Percentiles rank a stretch among this genome's conserved stretches.
Conservation (phyloP, 2,797 vertebrate species). For the Pantherophis alleghaniensis region DNA sequence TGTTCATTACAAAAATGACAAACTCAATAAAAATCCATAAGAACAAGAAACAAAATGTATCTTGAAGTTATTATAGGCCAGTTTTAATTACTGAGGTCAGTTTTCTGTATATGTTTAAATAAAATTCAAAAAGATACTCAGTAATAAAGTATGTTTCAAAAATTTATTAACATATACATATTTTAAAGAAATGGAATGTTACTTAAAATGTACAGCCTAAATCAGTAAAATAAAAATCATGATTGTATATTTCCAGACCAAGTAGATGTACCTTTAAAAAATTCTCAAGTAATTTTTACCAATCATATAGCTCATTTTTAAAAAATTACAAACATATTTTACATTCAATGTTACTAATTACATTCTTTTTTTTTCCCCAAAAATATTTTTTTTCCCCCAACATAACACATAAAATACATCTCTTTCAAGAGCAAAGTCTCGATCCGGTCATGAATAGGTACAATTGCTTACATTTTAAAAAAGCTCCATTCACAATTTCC, state of each 20-base stretch:
- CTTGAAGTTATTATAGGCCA: not conserved
- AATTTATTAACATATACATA: conserved; percentile 69
- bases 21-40: not conserved
- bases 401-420: no score
- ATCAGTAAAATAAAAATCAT: conserved; percentile 66
- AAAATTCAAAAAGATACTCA: not conserved
- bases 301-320: conserved; percentile 50
- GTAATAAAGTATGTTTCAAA: conserved; percentile 64
- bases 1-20: not conserved
- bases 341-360: conserved; percentile 58
- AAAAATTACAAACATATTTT: conserved; percentile 49
- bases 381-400: no score
- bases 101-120: not conserved
- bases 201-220: conserved; percentile 64
- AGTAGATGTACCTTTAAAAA: conserved; percentile 50
- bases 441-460: no score
- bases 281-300: conserved; percentile 41
- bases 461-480: no score
- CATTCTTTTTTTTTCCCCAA: conserved; percentile 21
- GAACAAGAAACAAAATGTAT: not conserved
- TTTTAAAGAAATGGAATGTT: conserved; percentile 74
- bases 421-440: no score
- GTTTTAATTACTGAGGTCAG: not conserved
- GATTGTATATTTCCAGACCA: conserved; percentile 55
- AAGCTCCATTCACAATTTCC: no score